Evolutionary conservation across 2,113 vertebrate genomes (phyloP).

Genomic region (Echinops telfairi): DNA sequence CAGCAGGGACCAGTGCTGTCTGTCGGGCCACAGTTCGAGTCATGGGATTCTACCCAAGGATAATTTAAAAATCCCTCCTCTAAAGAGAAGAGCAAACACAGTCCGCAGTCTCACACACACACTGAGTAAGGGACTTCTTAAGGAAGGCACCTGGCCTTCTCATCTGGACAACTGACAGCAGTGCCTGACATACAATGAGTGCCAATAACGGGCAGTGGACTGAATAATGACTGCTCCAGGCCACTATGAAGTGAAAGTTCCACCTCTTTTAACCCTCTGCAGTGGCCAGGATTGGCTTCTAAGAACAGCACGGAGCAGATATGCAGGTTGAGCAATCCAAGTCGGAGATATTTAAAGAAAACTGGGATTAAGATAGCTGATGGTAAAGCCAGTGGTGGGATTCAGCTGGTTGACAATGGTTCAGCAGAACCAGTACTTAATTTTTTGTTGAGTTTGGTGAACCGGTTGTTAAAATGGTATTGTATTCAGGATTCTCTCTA

Average conservation of each 20-base stretch:
- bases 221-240: neutral
- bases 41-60: neutral
- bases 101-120: neutral
- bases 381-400: neutral
- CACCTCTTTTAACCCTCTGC: neutral
- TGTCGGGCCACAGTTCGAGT: neutral
- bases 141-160: neutral
- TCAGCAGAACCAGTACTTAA: no score
- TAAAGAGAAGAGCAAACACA: neutral
- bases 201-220: rapidly evolving
- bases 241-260: neutral
- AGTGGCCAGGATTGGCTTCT: neutral
- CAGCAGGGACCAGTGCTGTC: neutral
- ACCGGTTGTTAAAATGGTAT: no score
- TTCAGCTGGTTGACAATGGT: no score
- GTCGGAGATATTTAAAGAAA: neutral
- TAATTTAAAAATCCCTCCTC: neutral
- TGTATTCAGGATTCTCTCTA: no score
- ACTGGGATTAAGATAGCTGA: neutral
- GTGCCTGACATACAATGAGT: neutral
- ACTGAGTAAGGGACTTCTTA: neutral
- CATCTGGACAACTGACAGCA: neutral
- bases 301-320: neutral
- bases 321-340: neutral
- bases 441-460: no score